Evolutionary conservation across 1,140 invertebrate genomes (phyloP), one percentile per base, ranked within the genome.

Genomic region (Portunus trituberculatus): DNA sequence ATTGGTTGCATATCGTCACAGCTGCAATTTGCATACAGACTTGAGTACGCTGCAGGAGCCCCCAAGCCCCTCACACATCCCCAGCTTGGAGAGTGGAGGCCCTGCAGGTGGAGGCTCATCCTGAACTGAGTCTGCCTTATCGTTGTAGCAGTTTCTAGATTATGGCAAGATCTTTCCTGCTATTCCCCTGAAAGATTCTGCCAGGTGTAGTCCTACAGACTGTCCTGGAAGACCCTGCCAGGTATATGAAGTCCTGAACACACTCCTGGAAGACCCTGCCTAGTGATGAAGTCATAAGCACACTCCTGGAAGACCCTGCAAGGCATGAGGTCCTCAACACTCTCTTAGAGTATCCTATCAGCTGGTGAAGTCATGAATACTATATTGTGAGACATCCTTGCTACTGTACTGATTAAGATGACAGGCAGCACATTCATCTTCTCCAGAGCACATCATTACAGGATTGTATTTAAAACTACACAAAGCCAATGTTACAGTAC

Each of bases 21-120:
- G 89, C 89, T 45, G 52, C 45, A 91, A 52, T 28, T 91, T 91
- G 89, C 89, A 91, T 91, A 91, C 29, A 14, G 89, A 91, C 45
- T 91, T 91, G 89, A 91, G 89, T 45, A 52, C 45, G 52, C 52
- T 28, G n/a, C 45, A 91, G 45, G 52, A 91, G 8, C 28, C 28
- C 67, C 67, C 67, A 7, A n/a, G 67, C 67, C 67, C 67, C 67
- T n/a, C 67, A n/a, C 25, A 7, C 67, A 12, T n/a, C 67, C 67
- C 67, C 67, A 76, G 67, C 67, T n/a, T 39, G 39, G 52, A 25
- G 67, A 2, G 67, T 76, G 67, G 67, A 76, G 67, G 25, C 67
- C 67, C 67, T 76, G 67, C 67, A 76, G 25, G 67, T 25, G 67
- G 67, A 76, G 67, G 67, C 67, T 76, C 67, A 76, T n/a, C 12